These are phyloP conservation scores for Caenorhabditis tropicalis DNA, from an alignment of 1,140 invertebrate species.

Conservation along the genomic window DNA sequence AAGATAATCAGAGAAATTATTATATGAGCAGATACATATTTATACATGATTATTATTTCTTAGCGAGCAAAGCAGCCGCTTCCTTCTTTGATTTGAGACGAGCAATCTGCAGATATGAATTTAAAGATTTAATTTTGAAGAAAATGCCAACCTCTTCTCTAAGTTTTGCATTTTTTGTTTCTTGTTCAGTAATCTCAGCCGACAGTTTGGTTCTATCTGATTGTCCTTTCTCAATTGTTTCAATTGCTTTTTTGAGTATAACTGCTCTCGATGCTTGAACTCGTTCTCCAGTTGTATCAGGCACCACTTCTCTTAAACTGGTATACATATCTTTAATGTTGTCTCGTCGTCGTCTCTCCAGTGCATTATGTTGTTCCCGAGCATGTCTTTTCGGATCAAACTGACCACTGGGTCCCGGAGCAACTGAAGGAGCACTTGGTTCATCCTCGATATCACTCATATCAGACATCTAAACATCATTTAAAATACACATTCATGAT, in stretches of 20 bases:
- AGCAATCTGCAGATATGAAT: slow-evolving; percentile 13
- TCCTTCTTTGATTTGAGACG: slow-evolving; percentile 34
- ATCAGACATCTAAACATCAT: neutral
- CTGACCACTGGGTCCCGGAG: neutral
- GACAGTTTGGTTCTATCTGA: slow-evolving; percentile 9
- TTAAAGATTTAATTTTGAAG: neutral
- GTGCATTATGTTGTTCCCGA: slow-evolving; percentile 63
- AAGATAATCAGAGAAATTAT: no score
- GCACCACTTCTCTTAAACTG: slow-evolving; percentile 54
- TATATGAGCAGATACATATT: no score
- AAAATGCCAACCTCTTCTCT: neutral
- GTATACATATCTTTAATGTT: slow-evolving; percentile 67
- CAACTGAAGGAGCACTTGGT: no score
- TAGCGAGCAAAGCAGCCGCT: neutral
- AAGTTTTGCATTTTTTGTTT: slow-evolving; percentile 48
- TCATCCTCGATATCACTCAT: slow-evolving; percentile 16
- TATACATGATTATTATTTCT: neutral
- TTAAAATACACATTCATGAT: neutral
- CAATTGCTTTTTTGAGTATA: slow-evolving; percentile 95
- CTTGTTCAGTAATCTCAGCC: slow-evolving; percentile 11
- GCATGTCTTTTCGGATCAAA: slow-evolving; percentile 57
- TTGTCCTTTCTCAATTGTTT: slow-evolving; percentile 73
- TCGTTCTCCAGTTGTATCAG: slow-evolving; percentile 57
- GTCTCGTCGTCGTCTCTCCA: slow-evolving; percentile 62
- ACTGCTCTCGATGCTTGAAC: slow-evolving; percentile 89